phyloP scores from a whole-genome alignment of 2,797 vertebrate species.

The Sebastes trivittatus region DNA sequence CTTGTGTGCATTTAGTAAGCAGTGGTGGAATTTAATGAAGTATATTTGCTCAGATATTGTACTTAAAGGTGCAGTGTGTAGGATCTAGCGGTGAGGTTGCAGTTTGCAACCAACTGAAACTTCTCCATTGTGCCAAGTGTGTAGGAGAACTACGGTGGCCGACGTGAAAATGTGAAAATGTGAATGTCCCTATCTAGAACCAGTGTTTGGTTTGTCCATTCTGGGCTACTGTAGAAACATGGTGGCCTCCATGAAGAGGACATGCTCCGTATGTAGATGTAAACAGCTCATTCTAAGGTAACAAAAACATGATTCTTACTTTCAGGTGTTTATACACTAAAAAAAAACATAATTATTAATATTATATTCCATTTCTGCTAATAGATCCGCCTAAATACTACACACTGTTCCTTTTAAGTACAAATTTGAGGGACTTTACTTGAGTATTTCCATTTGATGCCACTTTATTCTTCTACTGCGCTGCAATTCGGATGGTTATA shows the following conservation, averaged over 20 bases:
- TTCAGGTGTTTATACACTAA: neutral
- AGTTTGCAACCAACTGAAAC: neutral
- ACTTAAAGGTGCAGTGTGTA: neutral
- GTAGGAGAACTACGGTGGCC: too few species aligned
- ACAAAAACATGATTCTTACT: neutral
- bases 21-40: neutral
- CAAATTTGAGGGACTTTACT: conserved; percentile 1
- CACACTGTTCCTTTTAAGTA: neutral
- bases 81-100: neutral
- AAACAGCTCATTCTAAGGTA: neutral
- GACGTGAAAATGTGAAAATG: too few species aligned
- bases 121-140: too few species aligned
- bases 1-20: conserved; percentile 17
- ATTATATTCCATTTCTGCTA: neutral
- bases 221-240: too few species aligned
- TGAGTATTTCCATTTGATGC: neutral
- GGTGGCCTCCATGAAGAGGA: too few species aligned
- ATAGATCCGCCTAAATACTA: neutral
- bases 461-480: neutral
- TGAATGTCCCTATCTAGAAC: too few species aligned
- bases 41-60: neutral
- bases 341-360: neutral
- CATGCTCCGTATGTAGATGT: too few species aligned
- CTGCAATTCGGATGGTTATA: neutral
- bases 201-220: too few species aligned